Percentiles rank a stretch among this genome's conserved stretches.
phyloP scores from a whole-genome alignment of 1,140 invertebrate genomes.

The Centruroides sculpturatus region DNA sequence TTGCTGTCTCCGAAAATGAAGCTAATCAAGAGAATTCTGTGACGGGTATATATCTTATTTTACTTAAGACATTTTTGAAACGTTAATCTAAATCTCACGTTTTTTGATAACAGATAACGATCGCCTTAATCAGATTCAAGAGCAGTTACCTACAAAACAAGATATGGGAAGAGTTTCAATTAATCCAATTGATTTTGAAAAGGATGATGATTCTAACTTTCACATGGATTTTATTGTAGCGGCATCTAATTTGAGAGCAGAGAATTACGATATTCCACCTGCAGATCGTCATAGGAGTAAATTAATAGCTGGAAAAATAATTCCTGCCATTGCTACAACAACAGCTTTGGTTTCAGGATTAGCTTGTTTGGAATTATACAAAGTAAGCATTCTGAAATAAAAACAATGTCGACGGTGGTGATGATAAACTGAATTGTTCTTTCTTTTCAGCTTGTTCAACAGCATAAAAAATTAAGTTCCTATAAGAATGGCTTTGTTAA shows the following conservation, averaged over 20 bases:
- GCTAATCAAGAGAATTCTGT: conserved; percentile 35
- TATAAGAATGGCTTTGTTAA: conserved; percentile 98
- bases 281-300: conserved; percentile 96
- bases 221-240: conserved; percentile 99
- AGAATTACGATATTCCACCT: conserved; percentile 86
- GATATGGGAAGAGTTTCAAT: conserved; percentile 41
- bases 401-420: too few relatives aligned
- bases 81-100: background rate
- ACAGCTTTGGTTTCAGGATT: conserved; percentile 92
- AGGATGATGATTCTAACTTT: conserved; percentile 94
- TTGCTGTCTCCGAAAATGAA: conserved; percentile 95
- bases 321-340: conserved; percentile 97
- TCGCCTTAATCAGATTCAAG: conserved; percentile 48
- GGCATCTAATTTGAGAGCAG: conserved; percentile 85
- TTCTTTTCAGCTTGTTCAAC: conserved; percentile 30
- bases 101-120: conserved; percentile 42
- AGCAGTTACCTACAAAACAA: conserved; percentile 44
- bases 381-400: conserved; percentile 38
- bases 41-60: conserved; percentile 5
- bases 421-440: background rate
- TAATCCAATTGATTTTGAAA: conserved; percentile 89
- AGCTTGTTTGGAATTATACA: conserved; percentile 86
- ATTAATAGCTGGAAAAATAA: conserved; percentile 96
- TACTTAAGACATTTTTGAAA: background rate
- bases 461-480: conserved; percentile 40